Evolutionary conservation across 2,797 vertebrate species (phyloP).

Genomic region (Loris lydekkerianus): DNA sequence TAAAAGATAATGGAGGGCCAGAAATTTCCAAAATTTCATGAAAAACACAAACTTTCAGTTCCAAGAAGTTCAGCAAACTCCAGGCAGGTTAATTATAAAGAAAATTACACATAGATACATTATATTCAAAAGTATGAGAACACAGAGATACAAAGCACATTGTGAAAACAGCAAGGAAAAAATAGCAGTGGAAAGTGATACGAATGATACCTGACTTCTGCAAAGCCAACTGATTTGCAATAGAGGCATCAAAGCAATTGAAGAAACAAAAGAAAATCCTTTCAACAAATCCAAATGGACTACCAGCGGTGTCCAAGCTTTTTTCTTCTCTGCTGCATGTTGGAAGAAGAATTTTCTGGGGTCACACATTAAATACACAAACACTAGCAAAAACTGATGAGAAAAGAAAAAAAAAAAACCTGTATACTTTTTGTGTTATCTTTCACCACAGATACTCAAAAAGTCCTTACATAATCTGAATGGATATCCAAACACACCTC

Average conservation of each 20-base stretch:
- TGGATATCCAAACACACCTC: background rate
- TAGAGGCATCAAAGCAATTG: slow-evolving; percentile 1
- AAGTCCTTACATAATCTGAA: too few relatives aligned
- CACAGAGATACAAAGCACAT: background rate
- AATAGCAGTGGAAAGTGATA: background rate
- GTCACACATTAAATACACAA: too few relatives aligned
- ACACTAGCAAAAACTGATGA: too few relatives aligned
- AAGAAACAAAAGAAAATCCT: slow-evolving; percentile 1
- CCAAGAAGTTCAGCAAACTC: background rate
- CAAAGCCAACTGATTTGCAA: background rate
- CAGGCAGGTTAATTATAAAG: background rate
- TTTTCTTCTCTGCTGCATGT: too few relatives aligned
- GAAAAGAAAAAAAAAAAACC: too few relatives aligned
- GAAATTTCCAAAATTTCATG: background rate
- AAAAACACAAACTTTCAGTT: slow-evolving; percentile 40
- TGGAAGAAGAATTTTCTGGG: too few relatives aligned
- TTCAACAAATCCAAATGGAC: background rate
- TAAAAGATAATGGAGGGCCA: background rate
- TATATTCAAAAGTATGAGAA: background rate
- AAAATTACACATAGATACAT: background rate
- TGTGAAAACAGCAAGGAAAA: background rate
- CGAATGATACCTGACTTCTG: background rate
- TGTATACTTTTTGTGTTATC: too few relatives aligned
- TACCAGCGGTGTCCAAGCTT: background rate
- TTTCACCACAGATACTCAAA: too few relatives aligned